phyloP scores from a whole-genome alignment of 1,140 invertebrate species.

The Dolichoris vasculosae region DNA sequence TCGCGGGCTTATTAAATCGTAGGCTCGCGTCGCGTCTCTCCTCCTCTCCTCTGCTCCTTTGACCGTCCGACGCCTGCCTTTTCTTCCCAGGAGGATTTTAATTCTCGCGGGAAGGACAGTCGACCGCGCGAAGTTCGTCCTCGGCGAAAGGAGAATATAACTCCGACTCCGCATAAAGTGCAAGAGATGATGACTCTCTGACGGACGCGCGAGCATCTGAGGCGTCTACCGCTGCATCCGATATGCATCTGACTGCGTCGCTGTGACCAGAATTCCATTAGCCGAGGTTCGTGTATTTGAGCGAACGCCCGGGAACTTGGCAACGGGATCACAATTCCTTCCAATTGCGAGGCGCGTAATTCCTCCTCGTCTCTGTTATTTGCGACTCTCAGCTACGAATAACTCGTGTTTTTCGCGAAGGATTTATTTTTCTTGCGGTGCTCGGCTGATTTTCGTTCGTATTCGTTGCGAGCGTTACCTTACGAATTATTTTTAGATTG shows the following conservation, averaged over 20 bases:
- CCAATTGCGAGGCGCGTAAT: too few relatives aligned
- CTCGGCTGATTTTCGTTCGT: too few relatives aligned
- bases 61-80: too few relatives aligned
- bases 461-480: too few relatives aligned
- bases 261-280: conserved; percentile 71
- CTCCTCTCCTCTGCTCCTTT: too few relatives aligned
- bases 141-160: background rate
- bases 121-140: background rate
- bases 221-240: conserved; percentile 31
- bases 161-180: conserved; percentile 15
- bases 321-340: background rate
- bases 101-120: background rate
- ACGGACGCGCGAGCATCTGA: conserved; percentile 8
- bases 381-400: too few relatives aligned
- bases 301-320: background rate
- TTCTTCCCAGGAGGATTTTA: background rate
- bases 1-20: too few relatives aligned
- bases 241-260: background rate
- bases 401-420: too few relatives aligned
- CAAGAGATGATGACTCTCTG: conserved; percentile 57
- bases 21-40: too few relatives aligned
- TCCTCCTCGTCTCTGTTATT: too few relatives aligned
- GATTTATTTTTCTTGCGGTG: too few relatives aligned
- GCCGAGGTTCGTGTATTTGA: background rate
- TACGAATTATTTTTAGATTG: too few relatives aligned